Base-by-base conservation (phyloP, 2,888 invertebrate genomes). In the Drosophila falleni region DNA sequence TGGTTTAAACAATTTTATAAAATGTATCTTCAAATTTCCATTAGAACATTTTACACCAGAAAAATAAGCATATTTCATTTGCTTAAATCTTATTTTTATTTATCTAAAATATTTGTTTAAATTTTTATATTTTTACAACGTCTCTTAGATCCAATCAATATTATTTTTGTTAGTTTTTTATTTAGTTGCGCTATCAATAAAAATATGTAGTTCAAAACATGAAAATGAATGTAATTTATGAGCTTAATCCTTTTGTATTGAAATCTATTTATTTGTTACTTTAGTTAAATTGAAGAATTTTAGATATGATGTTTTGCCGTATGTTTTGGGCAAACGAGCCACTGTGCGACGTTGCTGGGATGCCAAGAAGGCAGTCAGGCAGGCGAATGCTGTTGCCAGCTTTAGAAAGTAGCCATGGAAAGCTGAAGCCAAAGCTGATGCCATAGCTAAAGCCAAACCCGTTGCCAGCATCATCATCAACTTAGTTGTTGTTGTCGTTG, bases 401-500 rank as follows among this genome's bases (percentile, higher is more conserved):
- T 84, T 87, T 83, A 84, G 83, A 83, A 83, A 87, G 83, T 87
- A 87, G 82, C 85, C 78, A 69, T 70, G 63, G 68, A 64, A 76
- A 79, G 76, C 60, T 26, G 63, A 42, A 58, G 71, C 55, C 33
- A 44, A 58, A 50, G 16, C 62, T 54, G 56, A 51, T 42, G 59
- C 66, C 56, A 65, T 47, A 65, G 47, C 68, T 69, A 63, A 72
- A 68, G 69, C 78, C 64, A 75, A 87, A 87, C 81, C 84, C 81
- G 86, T 89, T 87, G 86, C 71, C 69, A 41, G 16, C 72, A 64
- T 19, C 59, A 44, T 37, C 56, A 19, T 35, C 42, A 39, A 23
- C 6, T 16, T 16, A 11, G 15, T 31, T 23, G 39, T 55, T 44
- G 31, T 13, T 42, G 23, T 31, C 4, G 23, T 23, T 23, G 23